Evolutionary conservation across 2,113 vertebrate species (phyloP).

Genomic region (Notothenia coriiceps): DNA sequence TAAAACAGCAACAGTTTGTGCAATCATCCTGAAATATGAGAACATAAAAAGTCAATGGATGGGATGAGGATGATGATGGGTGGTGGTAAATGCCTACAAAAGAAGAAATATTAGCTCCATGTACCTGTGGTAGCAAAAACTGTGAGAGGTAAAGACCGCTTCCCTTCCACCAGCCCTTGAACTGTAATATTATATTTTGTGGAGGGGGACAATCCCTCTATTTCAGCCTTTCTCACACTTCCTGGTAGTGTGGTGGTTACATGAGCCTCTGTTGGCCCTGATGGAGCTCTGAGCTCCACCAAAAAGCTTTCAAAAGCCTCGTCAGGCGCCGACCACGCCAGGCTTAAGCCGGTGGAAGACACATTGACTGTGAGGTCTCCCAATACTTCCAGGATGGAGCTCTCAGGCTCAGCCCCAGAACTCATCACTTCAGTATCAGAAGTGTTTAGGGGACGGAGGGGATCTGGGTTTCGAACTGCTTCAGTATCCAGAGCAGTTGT

Average conservation of each 20-base stretch:
- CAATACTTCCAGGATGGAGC: constrained; percentile 20
- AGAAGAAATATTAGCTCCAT: constrained; percentile 44
- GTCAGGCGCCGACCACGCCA: constrained; percentile 63
- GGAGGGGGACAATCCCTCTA: constrained; percentile 68
- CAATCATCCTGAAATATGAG: constrained; percentile 4
- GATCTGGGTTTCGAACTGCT: constrained; percentile 27
- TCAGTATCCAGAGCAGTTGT: constrained; percentile 44
- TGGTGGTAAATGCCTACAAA: constrained; percentile 35
- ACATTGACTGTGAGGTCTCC: constrained; percentile 55
- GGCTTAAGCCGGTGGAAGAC: constrained; percentile 55
- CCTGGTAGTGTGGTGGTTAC: constrained; percentile 63
- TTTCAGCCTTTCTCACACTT: constrained; percentile 60
- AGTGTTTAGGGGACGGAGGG: constrained; percentile 8
- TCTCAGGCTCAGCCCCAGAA: constrained; percentile 55
- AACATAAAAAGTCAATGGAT: background rate
- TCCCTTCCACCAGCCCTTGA: constrained; percentile 73
- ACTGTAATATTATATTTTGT: constrained; percentile 72
- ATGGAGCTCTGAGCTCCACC: constrained; percentile 66
- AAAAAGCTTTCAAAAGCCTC: constrained; percentile 63
- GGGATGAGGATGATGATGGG: constrained; percentile 31
- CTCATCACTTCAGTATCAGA: constrained; percentile 19
- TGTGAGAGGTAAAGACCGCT: constrained; percentile 66
- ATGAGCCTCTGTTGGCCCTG: constrained; percentile 26
- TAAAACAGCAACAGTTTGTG: constrained; percentile 16
- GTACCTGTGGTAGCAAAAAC: constrained; percentile 80